Conservation (phyloP, 2,888 invertebrate genomes). For the Alloscopus bannaensis region DNA sequence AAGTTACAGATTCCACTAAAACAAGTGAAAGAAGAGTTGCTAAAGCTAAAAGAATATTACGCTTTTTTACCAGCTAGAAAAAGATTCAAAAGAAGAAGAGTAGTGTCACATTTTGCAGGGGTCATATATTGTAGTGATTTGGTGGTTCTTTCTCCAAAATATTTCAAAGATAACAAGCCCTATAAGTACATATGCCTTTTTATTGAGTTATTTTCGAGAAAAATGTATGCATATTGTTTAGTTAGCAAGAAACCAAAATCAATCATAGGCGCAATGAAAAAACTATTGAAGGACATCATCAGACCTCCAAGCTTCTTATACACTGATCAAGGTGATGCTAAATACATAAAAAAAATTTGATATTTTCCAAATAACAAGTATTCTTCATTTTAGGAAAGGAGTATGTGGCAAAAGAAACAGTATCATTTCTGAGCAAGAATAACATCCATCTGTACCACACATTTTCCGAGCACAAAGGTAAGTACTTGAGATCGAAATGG, state of each 20-base stretch:
- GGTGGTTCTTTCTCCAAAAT: slow-evolving; percentile 20
- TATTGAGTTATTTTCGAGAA: slow-evolving; percentile 20
- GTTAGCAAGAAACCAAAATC: slow-evolving; percentile 1
- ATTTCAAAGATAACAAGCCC: slow-evolving; percentile 27
- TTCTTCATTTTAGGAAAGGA: slow-evolving; percentile 19
- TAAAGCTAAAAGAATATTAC: slow-evolving; percentile 22
- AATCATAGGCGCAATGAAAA: slow-evolving; percentile 10
- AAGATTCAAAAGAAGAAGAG: slow-evolving; percentile 28
- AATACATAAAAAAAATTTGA: not conserved
- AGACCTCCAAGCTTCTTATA: slow-evolving; percentile 4
- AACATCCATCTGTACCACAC: slow-evolving; percentile 11
- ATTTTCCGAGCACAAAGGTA: slow-evolving; percentile 12
- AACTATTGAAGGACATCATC: slow-evolving; percentile 12
- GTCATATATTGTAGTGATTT: slow-evolving; percentile 14
- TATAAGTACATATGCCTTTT: slow-evolving; percentile 20
- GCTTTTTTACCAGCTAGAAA: not conserved
- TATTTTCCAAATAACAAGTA: not conserved
- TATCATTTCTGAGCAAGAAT: not conserved
- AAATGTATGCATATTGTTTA: slow-evolving; percentile 16
- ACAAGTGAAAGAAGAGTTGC: slow-evolving; percentile 26
- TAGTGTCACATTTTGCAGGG: slow-evolving; percentile 23
- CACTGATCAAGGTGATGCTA: slow-evolving; percentile 18
- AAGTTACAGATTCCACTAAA: slow-evolving; percentile 15
- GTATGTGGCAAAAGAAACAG: slow-evolving; percentile 4
- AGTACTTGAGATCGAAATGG: too few relatives aligned